Conservation (phyloP, 2,888 invertebrate genomes). For the Koerneria pararmatus region DNA sequence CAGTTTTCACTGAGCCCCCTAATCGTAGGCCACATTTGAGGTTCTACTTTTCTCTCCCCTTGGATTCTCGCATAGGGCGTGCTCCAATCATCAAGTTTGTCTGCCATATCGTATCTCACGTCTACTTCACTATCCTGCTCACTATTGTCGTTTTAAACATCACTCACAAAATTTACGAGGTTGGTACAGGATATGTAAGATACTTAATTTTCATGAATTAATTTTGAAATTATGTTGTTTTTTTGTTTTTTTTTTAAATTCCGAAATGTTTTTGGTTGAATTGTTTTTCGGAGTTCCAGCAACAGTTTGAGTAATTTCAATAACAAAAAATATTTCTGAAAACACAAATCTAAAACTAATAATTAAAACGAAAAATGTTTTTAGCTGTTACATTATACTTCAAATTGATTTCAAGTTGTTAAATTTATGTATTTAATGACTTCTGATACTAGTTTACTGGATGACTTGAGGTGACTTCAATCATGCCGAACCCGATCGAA, state of each 20-base stretch:
- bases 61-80: constrained; percentile 69
- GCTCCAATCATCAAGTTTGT: constrained; percentile 99
- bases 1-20: background rate
- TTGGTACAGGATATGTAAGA: too few species aligned
- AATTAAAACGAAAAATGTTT: too few species aligned
- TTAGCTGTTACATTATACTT: too few species aligned
- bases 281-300: too few species aligned
- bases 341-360: too few species aligned
- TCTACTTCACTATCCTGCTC: constrained; percentile 84
- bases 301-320: too few species aligned
- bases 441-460: constrained; percentile 20
- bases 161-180: constrained; percentile 50
- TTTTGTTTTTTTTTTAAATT: constrained; percentile 6
- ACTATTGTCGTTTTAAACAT: constrained; percentile 63
- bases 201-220: too few species aligned
- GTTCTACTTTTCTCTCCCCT: constrained; percentile 57
- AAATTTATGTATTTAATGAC: background rate
- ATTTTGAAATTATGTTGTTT: background rate
- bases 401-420: background rate
- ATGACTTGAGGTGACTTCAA: constrained; percentile 52
- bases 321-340: too few species aligned
- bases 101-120: constrained; percentile 96
- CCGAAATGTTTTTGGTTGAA: constrained; percentile 26
- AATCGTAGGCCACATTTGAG: constrained; percentile 10
- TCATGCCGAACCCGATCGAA: constrained; percentile 55